Conservation (phyloP, 2,797 vertebrate genomes). For the Scomberomorus guttatus region DNA sequence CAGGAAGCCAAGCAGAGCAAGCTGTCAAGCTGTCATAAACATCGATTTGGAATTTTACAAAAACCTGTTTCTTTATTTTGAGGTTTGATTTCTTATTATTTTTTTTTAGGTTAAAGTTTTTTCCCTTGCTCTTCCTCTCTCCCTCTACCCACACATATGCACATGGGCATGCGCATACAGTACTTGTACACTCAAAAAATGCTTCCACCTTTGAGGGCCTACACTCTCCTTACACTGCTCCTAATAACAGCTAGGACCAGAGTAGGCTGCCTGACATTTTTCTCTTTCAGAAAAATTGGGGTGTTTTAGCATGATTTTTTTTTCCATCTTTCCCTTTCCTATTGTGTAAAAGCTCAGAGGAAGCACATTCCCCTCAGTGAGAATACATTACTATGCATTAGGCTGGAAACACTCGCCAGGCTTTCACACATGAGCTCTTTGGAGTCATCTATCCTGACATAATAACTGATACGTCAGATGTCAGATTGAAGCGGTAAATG, state of each 20-base stretch:
- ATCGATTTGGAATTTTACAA: slow-evolving; percentile 56
- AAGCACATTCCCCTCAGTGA: slow-evolving; percentile 14
- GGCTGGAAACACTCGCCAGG: slow-evolving; percentile 15
- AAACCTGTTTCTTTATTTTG: slow-evolving; percentile 35
- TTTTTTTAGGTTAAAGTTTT: slow-evolving; percentile 6
- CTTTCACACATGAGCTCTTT: slow-evolving; percentile 48
- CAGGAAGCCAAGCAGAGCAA: slow-evolving; percentile 65
- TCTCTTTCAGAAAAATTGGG: slow-evolving; percentile 23
- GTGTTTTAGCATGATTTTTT: slow-evolving; percentile 24
- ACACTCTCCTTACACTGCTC: slow-evolving; percentile 14
- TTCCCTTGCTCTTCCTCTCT: not conserved
- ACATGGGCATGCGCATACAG: not conserved
- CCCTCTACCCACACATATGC: slow-evolving; percentile 18
- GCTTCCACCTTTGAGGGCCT: slow-evolving; percentile 35
- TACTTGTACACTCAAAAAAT: slow-evolving; percentile 9
- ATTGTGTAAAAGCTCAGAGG: slow-evolving; percentile 25
- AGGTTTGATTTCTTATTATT: slow-evolving; percentile 25
- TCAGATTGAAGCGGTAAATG: slow-evolving; percentile 21
- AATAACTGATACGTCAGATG: slow-evolving; percentile 25
- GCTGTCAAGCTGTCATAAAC: slow-evolving; percentile 57
- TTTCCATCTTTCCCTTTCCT: not conserved
- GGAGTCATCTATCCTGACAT: slow-evolving; percentile 10
- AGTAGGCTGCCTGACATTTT: not conserved
- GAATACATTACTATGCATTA: slow-evolving; percentile 43
- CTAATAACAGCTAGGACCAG: slow-evolving; percentile 41